Evolutionary conservation across 1,140 invertebrate species (phyloP).

Genomic region (Orius insidiosus): DNA sequence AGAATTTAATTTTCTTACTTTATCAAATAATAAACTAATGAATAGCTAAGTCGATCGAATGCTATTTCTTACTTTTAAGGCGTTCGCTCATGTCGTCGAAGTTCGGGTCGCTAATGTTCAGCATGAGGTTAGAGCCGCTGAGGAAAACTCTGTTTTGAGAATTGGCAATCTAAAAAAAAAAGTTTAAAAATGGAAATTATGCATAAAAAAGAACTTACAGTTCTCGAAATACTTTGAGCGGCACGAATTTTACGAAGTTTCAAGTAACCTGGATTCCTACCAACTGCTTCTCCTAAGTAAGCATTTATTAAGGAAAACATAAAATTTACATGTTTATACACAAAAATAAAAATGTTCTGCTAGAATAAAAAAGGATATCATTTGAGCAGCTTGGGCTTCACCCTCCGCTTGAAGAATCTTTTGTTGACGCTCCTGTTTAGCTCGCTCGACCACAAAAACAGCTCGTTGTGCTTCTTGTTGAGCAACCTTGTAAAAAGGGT

Average conservation of each 20-base stretch:
- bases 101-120: constrained; percentile 86
- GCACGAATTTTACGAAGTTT: constrained; percentile 95
- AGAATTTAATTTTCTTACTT: too few species aligned
- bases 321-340: too few species aligned
- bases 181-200: not conserved
- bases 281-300: constrained; percentile 87
- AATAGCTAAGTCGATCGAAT: too few species aligned
- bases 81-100: constrained; percentile 80
- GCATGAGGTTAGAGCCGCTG: constrained; percentile 81
- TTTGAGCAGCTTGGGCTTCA: constrained; percentile 95
- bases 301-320: constrained; percentile 42
- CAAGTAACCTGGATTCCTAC: constrained; percentile 89
- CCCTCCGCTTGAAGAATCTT: constrained; percentile 99
- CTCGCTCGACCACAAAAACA: constrained; percentile 93
- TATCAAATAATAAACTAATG: too few species aligned
- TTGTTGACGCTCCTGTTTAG: constrained; percentile 94
- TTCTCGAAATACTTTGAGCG: constrained; percentile 91
- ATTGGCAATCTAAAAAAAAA: constrained; percentile 57
- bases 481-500: constrained; percentile 42
- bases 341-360: constrained; percentile 11
- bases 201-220: constrained; percentile 41
- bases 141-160: constrained; percentile 93
- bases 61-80: constrained; percentile 27
- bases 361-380: constrained; percentile 87
- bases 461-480: constrained; percentile 99